phyloP scores from a whole-genome alignment of 2,797 vertebrate species.

The Trichosurus vulpecula region DNA sequence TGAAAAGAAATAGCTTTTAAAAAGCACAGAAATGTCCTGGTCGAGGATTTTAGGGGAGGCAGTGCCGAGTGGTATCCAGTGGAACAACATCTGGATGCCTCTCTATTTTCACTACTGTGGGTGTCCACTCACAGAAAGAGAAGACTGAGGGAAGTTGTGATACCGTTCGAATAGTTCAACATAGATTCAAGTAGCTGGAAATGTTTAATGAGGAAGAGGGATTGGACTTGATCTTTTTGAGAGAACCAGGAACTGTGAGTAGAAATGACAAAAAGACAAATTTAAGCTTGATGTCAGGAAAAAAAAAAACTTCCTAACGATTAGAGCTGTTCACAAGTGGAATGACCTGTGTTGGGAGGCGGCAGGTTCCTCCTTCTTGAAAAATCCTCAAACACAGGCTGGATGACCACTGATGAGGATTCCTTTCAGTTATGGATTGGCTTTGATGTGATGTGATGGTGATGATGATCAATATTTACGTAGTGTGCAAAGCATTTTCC shows the following conservation, averaged over 20 bases:
- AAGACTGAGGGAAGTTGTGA: neutral
- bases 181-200: neutral
- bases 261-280: neutral
- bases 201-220: neutral
- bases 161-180: neutral
- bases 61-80: too few species aligned
- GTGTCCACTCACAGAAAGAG: too few species aligned
- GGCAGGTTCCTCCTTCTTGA: neutral
- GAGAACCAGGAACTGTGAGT: neutral
- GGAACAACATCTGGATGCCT: too few species aligned
- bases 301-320: neutral
- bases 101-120: too few species aligned
- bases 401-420: neutral
- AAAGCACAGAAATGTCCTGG: too few species aligned
- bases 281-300: neutral
- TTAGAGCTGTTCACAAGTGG: neutral
- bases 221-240: neutral
- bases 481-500: too few species aligned
- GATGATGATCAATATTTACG: too few species aligned
- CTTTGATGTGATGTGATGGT: too few species aligned
- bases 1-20: too few species aligned
- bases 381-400: neutral
- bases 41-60: too few species aligned
- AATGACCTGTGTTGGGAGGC: neutral
- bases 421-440: neutral